Evolutionary conservation across 2,113 vertebrate genomes (phyloP).

Genomic region (Pontoporia blainvillei): DNA sequence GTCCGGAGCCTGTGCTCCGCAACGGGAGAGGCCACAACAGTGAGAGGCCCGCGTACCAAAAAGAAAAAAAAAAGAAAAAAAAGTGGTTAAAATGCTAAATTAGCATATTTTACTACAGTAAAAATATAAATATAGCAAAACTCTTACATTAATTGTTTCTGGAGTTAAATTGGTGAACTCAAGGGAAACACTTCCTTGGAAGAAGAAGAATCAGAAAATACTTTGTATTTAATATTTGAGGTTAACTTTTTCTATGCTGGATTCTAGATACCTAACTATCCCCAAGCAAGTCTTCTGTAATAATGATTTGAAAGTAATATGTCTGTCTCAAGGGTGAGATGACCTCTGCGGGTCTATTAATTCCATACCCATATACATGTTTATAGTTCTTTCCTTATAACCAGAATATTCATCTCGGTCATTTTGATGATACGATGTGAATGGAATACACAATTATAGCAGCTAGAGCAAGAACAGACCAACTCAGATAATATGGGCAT

Average conservation of each 20-base stretch:
- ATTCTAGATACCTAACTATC: background rate
- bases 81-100: background rate
- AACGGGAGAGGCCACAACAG: too few species aligned
- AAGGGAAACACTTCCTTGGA: background rate
- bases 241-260: background rate
- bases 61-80: background rate
- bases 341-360: constrained; percentile 58
- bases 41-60: too few species aligned
- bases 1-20: too few species aligned
- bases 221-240: background rate
- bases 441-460: constrained; percentile 42
- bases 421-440: constrained; percentile 49
- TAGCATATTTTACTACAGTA: background rate
- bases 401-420: constrained; percentile 61
- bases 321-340: constrained; percentile 59
- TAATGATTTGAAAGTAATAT: constrained; percentile 49
- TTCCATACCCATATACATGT: constrained; percentile 53
- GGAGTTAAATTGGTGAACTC: background rate
- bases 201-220: constrained; percentile 16
- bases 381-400: constrained; percentile 66
- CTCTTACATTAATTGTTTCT: constrained; percentile 13
- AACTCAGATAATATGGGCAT: background rate
- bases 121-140: background rate
- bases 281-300: background rate
- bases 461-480: background rate